Evolutionary conservation across 2,113 vertebrate genomes (phyloP).

Genomic region (Strigops habroptila): DNA sequence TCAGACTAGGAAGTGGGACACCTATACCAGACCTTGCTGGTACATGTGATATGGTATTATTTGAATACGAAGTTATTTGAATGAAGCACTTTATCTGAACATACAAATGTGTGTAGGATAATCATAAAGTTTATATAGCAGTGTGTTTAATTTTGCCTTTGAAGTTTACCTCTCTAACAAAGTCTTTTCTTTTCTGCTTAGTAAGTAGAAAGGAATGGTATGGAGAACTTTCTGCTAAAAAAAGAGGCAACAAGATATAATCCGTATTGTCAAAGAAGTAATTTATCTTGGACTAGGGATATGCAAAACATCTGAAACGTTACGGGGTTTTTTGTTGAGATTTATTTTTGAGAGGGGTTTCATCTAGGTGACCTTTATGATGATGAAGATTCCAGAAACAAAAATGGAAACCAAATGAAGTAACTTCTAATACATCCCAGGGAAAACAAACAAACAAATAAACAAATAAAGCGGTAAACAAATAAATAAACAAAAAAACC

Average conservation of each 20-base stretch:
- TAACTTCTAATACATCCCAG: not conserved
- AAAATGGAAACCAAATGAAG: not conserved
- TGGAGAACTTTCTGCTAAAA: not conserved
- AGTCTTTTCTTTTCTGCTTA: not conserved
- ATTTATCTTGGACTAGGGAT: not conserved
- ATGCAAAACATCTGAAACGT: not conserved
- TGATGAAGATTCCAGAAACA: not conserved
- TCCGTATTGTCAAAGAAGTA: not conserved
- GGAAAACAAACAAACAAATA: not conserved
- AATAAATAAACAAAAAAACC: too few relatives aligned
- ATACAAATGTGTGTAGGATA: not conserved
- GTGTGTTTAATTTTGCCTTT: not conserved
- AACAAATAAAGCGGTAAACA: not conserved
- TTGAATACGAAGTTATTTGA: not conserved
- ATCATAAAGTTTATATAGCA: not conserved
- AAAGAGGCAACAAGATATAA: not conserved
- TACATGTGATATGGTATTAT: not conserved
- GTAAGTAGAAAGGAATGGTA: not conserved
- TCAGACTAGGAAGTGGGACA: not conserved
- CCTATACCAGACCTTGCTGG: not conserved
- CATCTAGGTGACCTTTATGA: not conserved
- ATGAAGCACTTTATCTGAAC: not conserved
- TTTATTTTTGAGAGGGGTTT: not conserved
- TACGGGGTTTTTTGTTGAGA: fast-evolving
- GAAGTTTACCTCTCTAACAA: not conserved